Evolutionary conservation across 2,888 invertebrate species (phyloP), one percentile per base, ranked within the genome.

Genomic region (Spilarctia lutea): DNA sequence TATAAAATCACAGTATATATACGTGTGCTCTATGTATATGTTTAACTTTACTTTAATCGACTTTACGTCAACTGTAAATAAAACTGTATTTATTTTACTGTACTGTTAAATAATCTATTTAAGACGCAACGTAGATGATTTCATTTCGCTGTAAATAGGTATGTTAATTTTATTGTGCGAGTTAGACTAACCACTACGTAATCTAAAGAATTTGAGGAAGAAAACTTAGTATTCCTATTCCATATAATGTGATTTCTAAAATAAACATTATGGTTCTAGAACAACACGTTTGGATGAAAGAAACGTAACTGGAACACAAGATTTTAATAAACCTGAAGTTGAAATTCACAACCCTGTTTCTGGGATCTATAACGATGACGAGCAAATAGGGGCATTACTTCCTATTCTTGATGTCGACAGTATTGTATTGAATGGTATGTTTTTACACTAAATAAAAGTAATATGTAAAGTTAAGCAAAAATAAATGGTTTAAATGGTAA

Each of bases 371-470:
- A 70, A 72, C 30, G 63, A 66, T 30, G 35, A 63, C 10, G 72
- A 8, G 4, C 68, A 39, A 30, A 71, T 45, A 45, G 75, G 68
- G 39, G 45, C 77, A 24, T 65, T 84, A 27, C 69, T 81, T 65
- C 83, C 84, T 48, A 68, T 79, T 16, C 65, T 77, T 66, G 83
- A 85, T n/a, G 75, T 83, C 1, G 76, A 84, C 35, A 68, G 48
- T 68, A 73, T 85, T 72, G 77, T 84, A 65, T 63, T 82, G 66
- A 85, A 82, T 13, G 78, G 84, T 84, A 79, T 70, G 65, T 45
- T 11, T 42, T 35, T 20, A 42, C 39, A 6, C 52, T 1, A 24
- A 52, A 52, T 56, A 11, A 56, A 52, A 56, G 2, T n/a, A 56
- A n/a, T n/a, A n/a, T 56, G 20, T 52, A 24, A 7, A 0, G 7